Conservation (phyloP, 2,797 vertebrate species). For the Simalia tracyae region DNA sequence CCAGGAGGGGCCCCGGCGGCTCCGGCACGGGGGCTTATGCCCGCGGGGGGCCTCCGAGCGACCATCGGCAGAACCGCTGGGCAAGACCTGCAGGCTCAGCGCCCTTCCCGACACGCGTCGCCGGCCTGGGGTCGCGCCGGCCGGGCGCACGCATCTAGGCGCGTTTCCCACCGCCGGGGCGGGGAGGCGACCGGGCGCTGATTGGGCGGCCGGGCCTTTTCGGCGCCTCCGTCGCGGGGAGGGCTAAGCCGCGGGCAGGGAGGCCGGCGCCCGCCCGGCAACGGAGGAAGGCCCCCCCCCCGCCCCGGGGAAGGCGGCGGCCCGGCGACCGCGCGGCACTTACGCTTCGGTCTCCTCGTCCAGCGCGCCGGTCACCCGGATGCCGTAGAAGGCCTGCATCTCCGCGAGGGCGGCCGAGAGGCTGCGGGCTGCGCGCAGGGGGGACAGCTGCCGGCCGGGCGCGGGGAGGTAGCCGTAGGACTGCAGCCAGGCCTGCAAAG, state of each 20-base stretch:
- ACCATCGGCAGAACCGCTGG: too few species aligned
- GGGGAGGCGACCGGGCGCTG: too few species aligned
- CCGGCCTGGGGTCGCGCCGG: background rate
- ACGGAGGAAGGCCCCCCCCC: too few species aligned
- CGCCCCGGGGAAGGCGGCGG: background rate
- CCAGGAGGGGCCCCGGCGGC: background rate
- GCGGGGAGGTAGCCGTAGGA: slow-evolving; percentile 89
- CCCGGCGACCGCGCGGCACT: slow-evolving; percentile 37
- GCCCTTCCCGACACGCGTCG: too few species aligned
- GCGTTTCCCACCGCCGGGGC: too few species aligned
- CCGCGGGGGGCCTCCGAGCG: too few species aligned
- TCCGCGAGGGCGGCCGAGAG: slow-evolving; percentile 85
- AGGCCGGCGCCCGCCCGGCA: too few species aligned
- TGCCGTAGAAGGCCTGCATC: slow-evolving; percentile 94
- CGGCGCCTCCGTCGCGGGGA: background rate
- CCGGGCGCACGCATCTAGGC: background rate
- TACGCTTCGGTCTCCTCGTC: slow-evolving; percentile 84
- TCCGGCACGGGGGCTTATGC: background rate
- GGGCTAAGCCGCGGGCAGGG: too few species aligned
- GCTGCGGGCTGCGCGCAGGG: slow-evolving; percentile 90
- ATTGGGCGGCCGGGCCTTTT: background rate
- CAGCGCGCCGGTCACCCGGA: slow-evolving; percentile 84
- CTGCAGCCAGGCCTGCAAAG: slow-evolving; percentile 84
- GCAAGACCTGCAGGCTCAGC: too few species aligned
- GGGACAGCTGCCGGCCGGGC: slow-evolving; percentile 89